A percentile compares a stretch with the other conserved stretches of the same genome.
Evolutionary conservation across 1,140 invertebrate species (phyloP).

Genomic region (Brachionus manjavacas): DNA sequence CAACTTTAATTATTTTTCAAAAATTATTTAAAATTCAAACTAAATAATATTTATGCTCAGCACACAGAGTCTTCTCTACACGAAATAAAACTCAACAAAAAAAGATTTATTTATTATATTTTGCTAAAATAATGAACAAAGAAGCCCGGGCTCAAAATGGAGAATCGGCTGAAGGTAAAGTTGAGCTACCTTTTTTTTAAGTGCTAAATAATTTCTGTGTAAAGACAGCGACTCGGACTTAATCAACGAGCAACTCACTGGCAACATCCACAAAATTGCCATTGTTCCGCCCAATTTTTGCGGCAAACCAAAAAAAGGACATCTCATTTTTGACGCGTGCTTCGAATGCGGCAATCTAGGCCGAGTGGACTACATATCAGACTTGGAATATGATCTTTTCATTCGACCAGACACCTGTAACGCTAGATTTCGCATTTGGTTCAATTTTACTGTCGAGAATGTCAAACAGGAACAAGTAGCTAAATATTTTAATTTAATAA

Average conservation of each 20-base stretch:
- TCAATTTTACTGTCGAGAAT: constrained; percentile 96
- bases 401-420: constrained; percentile 92
- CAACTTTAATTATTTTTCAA: neutral
- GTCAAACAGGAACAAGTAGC: constrained; percentile 78
- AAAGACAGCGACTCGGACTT: constrained; percentile 86
- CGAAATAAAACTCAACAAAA: neutral
- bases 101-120: neutral
- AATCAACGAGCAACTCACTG: constrained; percentile 84
- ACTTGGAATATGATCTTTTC: constrained; percentile 92
- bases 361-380: constrained; percentile 82
- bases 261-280: constrained; percentile 79
- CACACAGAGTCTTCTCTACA: neutral
- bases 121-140: neutral
- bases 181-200: neutral
- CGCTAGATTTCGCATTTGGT: constrained; percentile 86
- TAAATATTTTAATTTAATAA: too few relatives aligned
- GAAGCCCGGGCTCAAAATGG: constrained; percentile 24
- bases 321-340: constrained; percentile 90
- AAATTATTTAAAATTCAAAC: neutral
- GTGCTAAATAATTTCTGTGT: constrained; percentile 45
- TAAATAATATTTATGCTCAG: neutral
- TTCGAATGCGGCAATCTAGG: constrained; percentile 94
- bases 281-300: constrained; percentile 77
- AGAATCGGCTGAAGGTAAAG: constrained; percentile 11
- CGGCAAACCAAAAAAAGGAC: constrained; percentile 85